Conservation (phyloP, 2,797 vertebrate species). For the Tapirus indicus region DNA sequence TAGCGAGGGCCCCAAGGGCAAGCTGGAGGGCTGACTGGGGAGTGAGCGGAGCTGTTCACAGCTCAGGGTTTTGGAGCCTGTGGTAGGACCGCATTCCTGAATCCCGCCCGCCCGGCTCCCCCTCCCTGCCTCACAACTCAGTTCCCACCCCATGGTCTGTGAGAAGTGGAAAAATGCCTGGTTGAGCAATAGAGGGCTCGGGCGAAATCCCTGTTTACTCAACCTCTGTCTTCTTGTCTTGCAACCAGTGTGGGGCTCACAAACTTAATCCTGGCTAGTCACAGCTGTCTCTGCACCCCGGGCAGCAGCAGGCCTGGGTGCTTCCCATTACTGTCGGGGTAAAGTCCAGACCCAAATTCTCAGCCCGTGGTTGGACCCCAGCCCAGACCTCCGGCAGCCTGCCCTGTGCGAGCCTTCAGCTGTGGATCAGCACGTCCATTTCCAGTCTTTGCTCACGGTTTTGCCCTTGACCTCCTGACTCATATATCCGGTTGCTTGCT, state of each 20-base stretch:
- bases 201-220: conserved; percentile 56
- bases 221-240: conserved; percentile 26
- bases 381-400: neutral
- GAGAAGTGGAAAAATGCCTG: conserved; percentile 48
- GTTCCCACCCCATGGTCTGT: conserved; percentile 26
- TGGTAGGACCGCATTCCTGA: conserved; percentile 37
- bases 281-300: neutral
- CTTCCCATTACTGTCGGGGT: neutral
- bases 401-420: neutral
- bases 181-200: conserved; percentile 62
- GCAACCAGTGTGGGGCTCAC: neutral
- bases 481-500: no score
- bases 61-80: neutral
- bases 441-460: neutral
- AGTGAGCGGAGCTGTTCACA: neutral
- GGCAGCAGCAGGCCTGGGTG: neutral
- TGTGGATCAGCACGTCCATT: neutral
- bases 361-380: neutral
- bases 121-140: neutral
- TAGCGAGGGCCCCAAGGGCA: neutral
- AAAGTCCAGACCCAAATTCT: neutral
- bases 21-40: neutral
- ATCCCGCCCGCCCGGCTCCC: neutral
- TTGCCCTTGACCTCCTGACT: neutral
- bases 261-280: neutral